Conservation (phyloP, 2,113 vertebrate species). For the Turnix velox region DNA sequence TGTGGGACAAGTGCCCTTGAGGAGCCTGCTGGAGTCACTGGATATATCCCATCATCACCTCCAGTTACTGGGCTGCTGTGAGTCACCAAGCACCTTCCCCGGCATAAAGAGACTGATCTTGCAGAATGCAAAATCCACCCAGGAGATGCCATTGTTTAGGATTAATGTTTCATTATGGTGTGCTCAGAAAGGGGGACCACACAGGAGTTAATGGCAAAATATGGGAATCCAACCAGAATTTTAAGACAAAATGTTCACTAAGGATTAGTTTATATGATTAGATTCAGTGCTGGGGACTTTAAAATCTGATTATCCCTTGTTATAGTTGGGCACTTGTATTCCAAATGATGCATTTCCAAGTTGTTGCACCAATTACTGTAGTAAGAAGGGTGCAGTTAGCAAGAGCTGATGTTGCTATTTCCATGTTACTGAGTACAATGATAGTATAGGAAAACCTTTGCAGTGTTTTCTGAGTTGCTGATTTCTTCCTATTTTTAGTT, state of each 20-base stretch:
- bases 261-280: neutral
- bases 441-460: neutral
- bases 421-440: neutral
- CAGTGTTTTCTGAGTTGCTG: neutral
- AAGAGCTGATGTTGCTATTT: neutral
- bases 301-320: neutral
- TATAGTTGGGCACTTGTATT: accelerated
- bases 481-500: neutral
- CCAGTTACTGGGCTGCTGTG: neutral
- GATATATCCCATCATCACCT: neutral
- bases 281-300: neutral
- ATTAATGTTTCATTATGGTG: neutral
- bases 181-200: neutral
- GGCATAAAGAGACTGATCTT: neutral
- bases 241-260: neutral
- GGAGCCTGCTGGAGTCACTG: neutral
- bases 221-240: neutral
- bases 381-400: neutral
- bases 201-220: neutral
- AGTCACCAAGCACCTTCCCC: constrained; percentile 27
- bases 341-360: neutral
- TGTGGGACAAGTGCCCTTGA: neutral
- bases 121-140: neutral
- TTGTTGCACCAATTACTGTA: neutral
- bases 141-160: neutral